phyloP scores from a whole-genome alignment of 2,888 invertebrate genomes.

The Cerceris rybyensis region DNA sequence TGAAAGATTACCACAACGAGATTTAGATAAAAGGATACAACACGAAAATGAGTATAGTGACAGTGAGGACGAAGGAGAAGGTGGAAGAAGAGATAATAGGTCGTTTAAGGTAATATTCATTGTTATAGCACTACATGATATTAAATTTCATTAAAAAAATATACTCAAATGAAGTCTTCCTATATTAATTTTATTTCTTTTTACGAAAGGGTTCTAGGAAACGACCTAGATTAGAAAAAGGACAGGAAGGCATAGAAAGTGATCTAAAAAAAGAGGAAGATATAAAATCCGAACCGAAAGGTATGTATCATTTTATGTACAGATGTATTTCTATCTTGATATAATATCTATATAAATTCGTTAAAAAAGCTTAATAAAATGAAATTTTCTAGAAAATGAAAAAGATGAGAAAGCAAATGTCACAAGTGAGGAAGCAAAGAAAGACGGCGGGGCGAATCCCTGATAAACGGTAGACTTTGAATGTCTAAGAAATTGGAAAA shows the following conservation, averaged over 20 bases:
- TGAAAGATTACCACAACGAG: slow-evolving; percentile 91
- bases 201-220: slow-evolving; percentile 78
- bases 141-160: neutral
- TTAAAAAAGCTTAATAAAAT: neutral
- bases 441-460: slow-evolving; percentile 86
- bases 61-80: slow-evolving; percentile 95
- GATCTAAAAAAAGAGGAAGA: slow-evolving; percentile 81
- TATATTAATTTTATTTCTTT: slow-evolving; percentile 1
- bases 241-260: slow-evolving; percentile 77
- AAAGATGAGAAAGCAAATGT: slow-evolving; percentile 85
- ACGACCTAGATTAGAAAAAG: slow-evolving; percentile 79
- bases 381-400: slow-evolving; percentile 83
- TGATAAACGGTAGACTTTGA: slow-evolving; percentile 82
- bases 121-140: neutral
- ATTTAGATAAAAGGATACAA: slow-evolving; percentile 94
- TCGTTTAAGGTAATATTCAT: slow-evolving; percentile 76
- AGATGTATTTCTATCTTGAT: neutral
- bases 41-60: slow-evolving; percentile 97
- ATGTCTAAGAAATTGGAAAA: slow-evolving; percentile 60
- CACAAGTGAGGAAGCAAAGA: slow-evolving; percentile 87
- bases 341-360: neutral
- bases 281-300: slow-evolving; percentile 80
- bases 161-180: slow-evolving; percentile 7
- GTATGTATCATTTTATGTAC: slow-evolving; percentile 61
- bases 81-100: slow-evolving; percentile 84